Percentiles rank a stretch among this genome's conserved stretches.
phyloP scores from a whole-genome alignment of 2,888 invertebrate species.

The Xestia sexstrigata region DNA sequence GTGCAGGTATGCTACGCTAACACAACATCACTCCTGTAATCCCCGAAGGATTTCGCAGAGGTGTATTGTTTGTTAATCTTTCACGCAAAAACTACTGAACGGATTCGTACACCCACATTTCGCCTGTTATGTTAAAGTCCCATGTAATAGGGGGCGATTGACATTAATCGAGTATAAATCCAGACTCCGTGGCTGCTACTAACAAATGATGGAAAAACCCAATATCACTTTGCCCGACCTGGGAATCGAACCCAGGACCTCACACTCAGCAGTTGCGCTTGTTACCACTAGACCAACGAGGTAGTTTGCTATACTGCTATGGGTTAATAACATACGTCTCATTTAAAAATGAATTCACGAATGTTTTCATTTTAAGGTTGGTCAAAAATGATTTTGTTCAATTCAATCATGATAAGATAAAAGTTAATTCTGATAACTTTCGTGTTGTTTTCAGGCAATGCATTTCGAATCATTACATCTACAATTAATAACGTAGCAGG shows the following conservation, averaged over 20 bases:
- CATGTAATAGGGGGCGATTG: background rate
- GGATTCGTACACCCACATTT: background rate
- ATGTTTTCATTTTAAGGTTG: background rate
- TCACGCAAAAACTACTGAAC: no score
- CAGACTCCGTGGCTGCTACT: background rate
- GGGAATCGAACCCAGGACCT: no score
- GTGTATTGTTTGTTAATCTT: no score
- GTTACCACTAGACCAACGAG: no score
- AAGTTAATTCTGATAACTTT: constrained; percentile 4
- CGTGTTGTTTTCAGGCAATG: background rate
- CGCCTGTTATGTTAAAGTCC: background rate
- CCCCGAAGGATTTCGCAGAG: background rate
- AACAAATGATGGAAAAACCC: background rate
- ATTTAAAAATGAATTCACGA: no score
- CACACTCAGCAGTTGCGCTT: no score
- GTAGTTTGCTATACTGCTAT: background rate
- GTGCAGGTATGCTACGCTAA: background rate
- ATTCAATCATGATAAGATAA: constrained; percentile 36
- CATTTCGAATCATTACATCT: background rate
- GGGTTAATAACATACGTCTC: background rate
- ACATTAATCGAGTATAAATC: background rate
- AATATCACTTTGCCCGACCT: background rate
- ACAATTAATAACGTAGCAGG: background rate
- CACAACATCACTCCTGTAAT: background rate
- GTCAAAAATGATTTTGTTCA: background rate